Base-by-base conservation (phyloP, 2,888 invertebrate genomes). In the Andrena trimmerana region DNA sequence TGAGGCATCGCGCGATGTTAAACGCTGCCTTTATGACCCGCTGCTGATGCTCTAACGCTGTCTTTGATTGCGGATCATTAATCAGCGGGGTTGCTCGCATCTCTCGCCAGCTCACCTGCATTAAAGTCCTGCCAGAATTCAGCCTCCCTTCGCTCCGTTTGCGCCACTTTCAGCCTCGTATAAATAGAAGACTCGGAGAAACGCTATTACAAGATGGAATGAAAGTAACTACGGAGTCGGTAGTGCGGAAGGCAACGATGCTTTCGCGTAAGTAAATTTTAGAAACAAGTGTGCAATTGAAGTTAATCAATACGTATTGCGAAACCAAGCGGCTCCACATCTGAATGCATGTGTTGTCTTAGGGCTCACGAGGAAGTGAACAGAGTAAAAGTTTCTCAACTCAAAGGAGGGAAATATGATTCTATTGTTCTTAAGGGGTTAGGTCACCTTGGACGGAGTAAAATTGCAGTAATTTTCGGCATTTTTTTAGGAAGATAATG, bases 1-100 rank as follows among this genome's bases (percentile, higher is more conserved):
- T 93, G 92, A 90, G 92, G 92, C 93, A 92, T 91, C 91, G 91
- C 90, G 88, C 89, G 88, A 90, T 89, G 91, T 91, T 93, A 93
- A 93, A 93, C 91, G 91, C 90, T 90, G 90, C 91, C 90, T 92
- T 93, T 93, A 93, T 92, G 91, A 92, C 89, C 86, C 83, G 87
- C 87, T 89, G 88, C 89, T 86, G 85, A 88, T 83, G 80, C 87
- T 88, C 90, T 83, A 85, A 90, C 90, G 86, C 87, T 87, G 84
- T 84, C 89, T 90, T 88, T 89, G 92, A 91, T 92, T 90, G 86
- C 87, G 77, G 84, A 91, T 90, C 93, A 93, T 93, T 91, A 93
- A 93, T 93, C 93, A 93, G 87, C 78, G 72, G 84, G 85, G 85
- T 83, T 74, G 81, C 86, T 84, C 36, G 78, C 80, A 77, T 87